These are phyloP conservation scores for Schizotus pectinicornis DNA, from an alignment of 2,888 invertebrate genomes.

Conservation along the genomic window DNA sequence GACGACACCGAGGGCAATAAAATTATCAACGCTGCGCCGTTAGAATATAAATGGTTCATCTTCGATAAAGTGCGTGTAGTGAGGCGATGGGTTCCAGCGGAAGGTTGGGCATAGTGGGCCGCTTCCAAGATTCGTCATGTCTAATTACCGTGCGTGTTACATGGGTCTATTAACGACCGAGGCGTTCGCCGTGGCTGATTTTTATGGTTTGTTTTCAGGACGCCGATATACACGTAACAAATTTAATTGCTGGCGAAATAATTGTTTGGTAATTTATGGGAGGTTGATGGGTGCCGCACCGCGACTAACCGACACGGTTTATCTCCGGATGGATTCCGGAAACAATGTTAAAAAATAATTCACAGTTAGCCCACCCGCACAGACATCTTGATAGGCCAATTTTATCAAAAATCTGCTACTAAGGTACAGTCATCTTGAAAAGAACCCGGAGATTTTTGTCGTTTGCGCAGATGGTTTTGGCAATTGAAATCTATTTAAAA, in stretches of 20 bases:
- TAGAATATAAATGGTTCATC: conserved; percentile 58
- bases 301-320: neutral
- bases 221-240: conserved; percentile 39
- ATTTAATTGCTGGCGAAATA: conserved; percentile 40
- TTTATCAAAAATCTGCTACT: too few relatives aligned
- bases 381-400: too few relatives aligned
- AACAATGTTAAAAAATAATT: too few relatives aligned
- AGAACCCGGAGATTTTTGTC: too few relatives aligned
- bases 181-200: conserved; percentile 47
- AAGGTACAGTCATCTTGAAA: too few relatives aligned
- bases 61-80: conserved; percentile 44
- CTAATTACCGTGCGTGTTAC: conserved; percentile 48
- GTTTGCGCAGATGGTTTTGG: too few relatives aligned
- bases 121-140: conserved; percentile 44
- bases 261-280: conserved; percentile 34
- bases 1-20: conserved; percentile 55
- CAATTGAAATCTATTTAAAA: too few relatives aligned
- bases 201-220: conserved; percentile 50
- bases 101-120: conserved; percentile 13
- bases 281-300: conserved; percentile 1
- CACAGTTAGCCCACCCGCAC: too few relatives aligned
- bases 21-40: conserved; percentile 57
- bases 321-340: too few relatives aligned
- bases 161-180: conserved; percentile 42
- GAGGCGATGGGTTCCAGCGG: conserved; percentile 22